phyloP scores from a whole-genome alignment of 2,888 invertebrate genomes.

The Metalampra italica region DNA sequence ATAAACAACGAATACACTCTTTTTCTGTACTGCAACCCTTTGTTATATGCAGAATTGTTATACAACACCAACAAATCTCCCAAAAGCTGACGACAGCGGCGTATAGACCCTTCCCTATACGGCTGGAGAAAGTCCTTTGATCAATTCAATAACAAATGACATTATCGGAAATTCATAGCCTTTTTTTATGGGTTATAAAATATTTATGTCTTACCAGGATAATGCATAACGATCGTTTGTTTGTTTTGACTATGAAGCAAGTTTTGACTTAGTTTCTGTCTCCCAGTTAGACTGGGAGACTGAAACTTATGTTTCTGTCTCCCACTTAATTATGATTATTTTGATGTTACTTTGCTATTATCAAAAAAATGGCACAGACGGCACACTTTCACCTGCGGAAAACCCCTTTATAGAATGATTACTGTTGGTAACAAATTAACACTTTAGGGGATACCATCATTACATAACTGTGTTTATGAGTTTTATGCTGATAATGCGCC shows the following conservation, averaged over 20 bases:
- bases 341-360: no score
- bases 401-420: no score
- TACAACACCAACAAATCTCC: conserved; percentile 49
- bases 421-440: no score
- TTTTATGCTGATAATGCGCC: no score
- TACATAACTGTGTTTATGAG: no score
- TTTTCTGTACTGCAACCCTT: neutral
- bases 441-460: no score
- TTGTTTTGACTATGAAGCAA: no score
- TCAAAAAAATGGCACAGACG: no score
- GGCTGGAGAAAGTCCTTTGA: conserved; percentile 26
- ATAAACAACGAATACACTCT: neutral
- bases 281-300: no score
- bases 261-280: neutral
- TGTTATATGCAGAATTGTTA: conserved; percentile 31
- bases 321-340: no score
- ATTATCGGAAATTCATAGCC: neutral
- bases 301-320: neutral
- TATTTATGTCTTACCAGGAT: neutral
- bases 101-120: conserved; percentile 20
- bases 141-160: conserved; percentile 20
- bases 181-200: neutral
- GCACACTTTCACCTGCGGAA: no score
- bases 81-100: conserved; percentile 24
- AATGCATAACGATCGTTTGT: neutral